phyloP scores from a whole-genome alignment of 2,888 invertebrate genomes.

The Pomacea canaliculata region DNA sequence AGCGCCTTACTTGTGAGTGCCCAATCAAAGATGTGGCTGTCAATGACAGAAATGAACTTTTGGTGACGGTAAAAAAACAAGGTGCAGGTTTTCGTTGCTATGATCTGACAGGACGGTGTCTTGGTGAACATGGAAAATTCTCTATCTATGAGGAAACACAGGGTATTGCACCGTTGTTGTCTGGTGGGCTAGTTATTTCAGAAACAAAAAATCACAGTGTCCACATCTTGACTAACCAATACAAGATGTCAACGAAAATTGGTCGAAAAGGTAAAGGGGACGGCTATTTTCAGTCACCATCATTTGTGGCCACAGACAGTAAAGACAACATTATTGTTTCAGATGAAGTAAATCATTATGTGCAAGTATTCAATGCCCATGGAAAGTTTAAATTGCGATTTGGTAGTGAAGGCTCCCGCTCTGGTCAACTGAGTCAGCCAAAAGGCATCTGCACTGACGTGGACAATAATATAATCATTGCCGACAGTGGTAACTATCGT shows the following conservation, averaged over 20 bases:
- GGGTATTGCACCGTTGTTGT: conserved; percentile 49
- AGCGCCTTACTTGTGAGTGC: conserved; percentile 50
- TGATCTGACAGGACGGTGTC: conserved; percentile 44
- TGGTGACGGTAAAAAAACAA: conserved; percentile 51
- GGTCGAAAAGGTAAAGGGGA: conserved; percentile 59
- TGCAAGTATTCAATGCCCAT: conserved; percentile 47
- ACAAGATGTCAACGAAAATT: conserved; percentile 56
- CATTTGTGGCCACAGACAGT: conserved; percentile 49
- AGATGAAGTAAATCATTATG: conserved; percentile 54
- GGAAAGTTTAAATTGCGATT: conserved; percentile 59
- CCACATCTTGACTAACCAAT: conserved; percentile 54
- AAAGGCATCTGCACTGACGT: conserved; percentile 57
- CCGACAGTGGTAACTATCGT: conserved; percentile 60
- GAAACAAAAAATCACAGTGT: conserved; percentile 51
- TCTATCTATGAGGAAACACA: conserved; percentile 53
- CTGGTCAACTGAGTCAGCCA: conserved; percentile 53
- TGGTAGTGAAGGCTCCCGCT: conserved; percentile 44
- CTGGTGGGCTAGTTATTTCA: conserved; percentile 50
- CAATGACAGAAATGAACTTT: conserved; percentile 47
- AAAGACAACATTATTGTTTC: conserved; percentile 60
- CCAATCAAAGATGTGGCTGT: conserved; percentile 51
- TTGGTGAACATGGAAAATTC: conserved; percentile 51
- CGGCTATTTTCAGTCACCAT: conserved; percentile 53
- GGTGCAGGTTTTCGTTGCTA: conserved; percentile 50
- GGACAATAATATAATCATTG: conserved; percentile 59